Conservation (phyloP, 2,888 invertebrate species). For the Zygogramma bicolorata region DNA sequence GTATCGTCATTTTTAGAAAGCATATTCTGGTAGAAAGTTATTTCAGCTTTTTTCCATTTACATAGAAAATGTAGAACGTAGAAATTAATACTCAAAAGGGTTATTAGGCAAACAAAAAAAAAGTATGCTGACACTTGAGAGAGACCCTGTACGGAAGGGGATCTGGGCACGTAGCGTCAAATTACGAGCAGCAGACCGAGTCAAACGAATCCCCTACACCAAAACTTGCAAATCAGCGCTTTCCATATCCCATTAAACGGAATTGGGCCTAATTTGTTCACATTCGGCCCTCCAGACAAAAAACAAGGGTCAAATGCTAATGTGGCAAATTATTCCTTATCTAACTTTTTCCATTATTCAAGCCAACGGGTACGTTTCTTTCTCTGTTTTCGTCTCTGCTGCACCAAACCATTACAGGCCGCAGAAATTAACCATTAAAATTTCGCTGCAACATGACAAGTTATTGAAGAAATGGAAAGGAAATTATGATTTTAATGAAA, state of each 20-base stretch:
- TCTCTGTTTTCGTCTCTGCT: conserved; percentile 13
- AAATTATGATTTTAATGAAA: no score
- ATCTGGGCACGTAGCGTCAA: background rate
- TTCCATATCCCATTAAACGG: background rate
- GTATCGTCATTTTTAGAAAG: no score
- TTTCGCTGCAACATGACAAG: no score
- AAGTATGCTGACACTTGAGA: background rate
- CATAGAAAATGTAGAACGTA: no score
- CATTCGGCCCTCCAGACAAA: conserved; percentile 19
- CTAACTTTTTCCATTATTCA: conserved; percentile 25
- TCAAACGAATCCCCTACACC: background rate
- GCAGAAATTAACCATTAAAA: no score
- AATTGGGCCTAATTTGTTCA: conserved; percentile 21
- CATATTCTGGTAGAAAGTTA: no score
- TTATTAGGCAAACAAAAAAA: background rate
- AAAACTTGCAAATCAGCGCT: conserved; percentile 13
- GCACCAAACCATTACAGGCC: conserved; percentile 14
- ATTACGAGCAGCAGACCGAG: background rate
- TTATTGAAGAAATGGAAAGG: no score
- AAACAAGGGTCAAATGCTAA: conserved; percentile 38
- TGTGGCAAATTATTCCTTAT: conserved; percentile 34
- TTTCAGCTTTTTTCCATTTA: no score
- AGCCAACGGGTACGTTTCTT: conserved; percentile 13
- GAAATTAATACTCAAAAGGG: background rate
- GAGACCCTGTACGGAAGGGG: background rate